Conservation (phyloP, 2,888 invertebrate genomes). For the Ornithoptera priamus region DNA sequence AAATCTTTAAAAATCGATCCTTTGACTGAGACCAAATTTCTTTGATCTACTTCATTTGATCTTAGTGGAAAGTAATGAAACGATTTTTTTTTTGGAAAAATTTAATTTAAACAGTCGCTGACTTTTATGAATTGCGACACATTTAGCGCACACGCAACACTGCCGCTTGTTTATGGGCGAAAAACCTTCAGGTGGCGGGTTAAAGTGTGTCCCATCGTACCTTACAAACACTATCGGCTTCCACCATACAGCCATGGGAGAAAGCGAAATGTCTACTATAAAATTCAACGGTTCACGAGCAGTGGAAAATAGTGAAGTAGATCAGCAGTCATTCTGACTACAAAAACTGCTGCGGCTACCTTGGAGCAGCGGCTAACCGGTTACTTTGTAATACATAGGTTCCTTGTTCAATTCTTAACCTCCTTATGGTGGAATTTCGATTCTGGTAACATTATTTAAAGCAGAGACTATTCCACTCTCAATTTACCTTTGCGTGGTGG, state of each 20-base stretch:
- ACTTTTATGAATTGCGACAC: constrained; percentile 28
- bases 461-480: no score
- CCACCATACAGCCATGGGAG: constrained; percentile 32
- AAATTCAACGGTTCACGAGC: neutral
- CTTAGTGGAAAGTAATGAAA: neutral
- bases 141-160: constrained; percentile 34
- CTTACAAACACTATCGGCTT: constrained; percentile 32
- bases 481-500: no score
- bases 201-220: constrained; percentile 31
- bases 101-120: constrained; percentile 17
- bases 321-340: no score
- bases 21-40: no score
- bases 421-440: no score
- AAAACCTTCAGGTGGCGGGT: constrained; percentile 36
- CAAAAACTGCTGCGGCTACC: neutral
- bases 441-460: no score
- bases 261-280: constrained; percentile 28
- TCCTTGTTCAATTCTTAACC: no score
- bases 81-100: neutral
- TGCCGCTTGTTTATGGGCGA: constrained; percentile 40
- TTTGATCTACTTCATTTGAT: no score
- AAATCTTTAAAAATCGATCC: no score
- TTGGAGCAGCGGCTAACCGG: no score
- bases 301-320: no score
- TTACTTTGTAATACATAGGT: no score